Conservation (phyloP, 1,140 invertebrate species). For the Tenebrio molitor region DNA sequence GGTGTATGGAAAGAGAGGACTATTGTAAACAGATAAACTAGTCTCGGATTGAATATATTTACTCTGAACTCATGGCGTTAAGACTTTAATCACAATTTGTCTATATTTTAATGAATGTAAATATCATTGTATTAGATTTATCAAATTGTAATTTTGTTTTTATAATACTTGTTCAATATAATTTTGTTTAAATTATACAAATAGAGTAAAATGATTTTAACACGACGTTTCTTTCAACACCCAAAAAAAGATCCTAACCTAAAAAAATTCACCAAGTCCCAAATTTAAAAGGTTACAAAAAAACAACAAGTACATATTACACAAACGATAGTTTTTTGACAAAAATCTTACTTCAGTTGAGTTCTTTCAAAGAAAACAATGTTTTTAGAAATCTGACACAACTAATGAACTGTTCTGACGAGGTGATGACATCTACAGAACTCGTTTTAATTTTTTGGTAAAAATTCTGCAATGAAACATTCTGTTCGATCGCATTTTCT, state of each 20-base stretch:
- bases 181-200: conserved; percentile 48
- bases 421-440: too few species aligned
- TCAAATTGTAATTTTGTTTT: conserved; percentile 44
- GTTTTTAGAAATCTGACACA: too few species aligned
- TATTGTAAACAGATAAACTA: conserved; percentile 37
- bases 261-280: not conserved
- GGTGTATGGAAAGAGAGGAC: conserved; percentile 33
- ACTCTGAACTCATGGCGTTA: conserved; percentile 44
- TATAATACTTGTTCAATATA: conserved; percentile 42
- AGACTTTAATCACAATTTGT: conserved; percentile 48
- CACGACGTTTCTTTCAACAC: not conserved
- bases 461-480: too few species aligned
- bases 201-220: conserved; percentile 44
- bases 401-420: too few species aligned
- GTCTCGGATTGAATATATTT: conserved; percentile 43
- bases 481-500: too few species aligned
- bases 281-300: too few species aligned
- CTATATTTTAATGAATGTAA: conserved; percentile 48
- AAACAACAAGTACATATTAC: too few species aligned
- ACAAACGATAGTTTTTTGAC: too few species aligned
- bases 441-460: too few species aligned
- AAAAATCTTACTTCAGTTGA: too few species aligned
- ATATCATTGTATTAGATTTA: conserved; percentile 46
- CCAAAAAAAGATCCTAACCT: not conserved
- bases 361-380: too few species aligned